Percentiles rank a stretch among this genome's conserved stretches.
These are phyloP conservation scores for Chlorospingus flavigularis DNA, from an alignment of 2,797 vertebrate genomes.

Conservation along the genomic window DNA sequence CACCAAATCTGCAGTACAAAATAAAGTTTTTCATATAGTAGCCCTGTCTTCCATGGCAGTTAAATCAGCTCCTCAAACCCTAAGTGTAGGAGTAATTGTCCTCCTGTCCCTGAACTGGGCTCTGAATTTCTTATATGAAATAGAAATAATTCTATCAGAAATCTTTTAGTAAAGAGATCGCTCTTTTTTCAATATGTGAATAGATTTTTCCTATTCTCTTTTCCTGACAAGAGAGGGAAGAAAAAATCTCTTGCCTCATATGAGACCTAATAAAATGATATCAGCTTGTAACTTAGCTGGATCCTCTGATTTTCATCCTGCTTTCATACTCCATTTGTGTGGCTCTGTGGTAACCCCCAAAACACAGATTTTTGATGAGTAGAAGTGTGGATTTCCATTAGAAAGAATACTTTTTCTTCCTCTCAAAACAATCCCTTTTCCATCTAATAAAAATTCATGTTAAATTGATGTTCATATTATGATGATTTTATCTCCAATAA, in stretches of 20 bases:
- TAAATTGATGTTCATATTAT: neutral
- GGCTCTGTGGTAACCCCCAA: neutral
- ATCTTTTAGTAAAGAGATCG: neutral
- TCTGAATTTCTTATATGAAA: neutral
- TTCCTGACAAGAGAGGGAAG: neutral
- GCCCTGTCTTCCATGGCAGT: neutral
- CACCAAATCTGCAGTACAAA: neutral
- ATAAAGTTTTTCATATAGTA: neutral
- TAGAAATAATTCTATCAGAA: neutral
- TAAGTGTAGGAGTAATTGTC: neutral
- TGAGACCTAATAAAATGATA: neutral
- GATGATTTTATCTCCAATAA: neutral
- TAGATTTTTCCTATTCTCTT: neutral
- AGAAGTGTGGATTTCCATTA: neutral
- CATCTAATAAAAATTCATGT: neutral
- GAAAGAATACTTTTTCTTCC: fast-evolving
- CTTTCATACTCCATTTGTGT: neutral
- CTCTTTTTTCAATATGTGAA: neutral
- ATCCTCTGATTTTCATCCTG: neutral
- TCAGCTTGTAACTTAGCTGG: neutral
- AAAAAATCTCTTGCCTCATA: neutral
- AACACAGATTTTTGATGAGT: neutral
- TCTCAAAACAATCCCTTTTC: neutral
- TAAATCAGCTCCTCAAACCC: neutral
- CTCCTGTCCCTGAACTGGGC: neutral